Conservation (phyloP, 2,797 vertebrate genomes). For the Nasua narica region DNA sequence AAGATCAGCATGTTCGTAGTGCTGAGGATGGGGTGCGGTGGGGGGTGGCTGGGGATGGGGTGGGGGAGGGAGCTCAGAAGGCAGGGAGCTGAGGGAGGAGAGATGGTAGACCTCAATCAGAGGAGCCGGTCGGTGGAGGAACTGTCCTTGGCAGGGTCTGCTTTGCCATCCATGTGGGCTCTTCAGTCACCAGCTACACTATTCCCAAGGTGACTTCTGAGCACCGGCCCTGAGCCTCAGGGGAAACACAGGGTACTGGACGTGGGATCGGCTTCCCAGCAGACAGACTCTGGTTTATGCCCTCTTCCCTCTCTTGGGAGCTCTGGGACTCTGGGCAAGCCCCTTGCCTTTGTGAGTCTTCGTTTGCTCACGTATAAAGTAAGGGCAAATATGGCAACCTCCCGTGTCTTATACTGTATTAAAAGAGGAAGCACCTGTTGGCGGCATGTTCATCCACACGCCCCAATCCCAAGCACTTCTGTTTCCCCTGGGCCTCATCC, state of each 20-base stretch:
- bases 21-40: no score
- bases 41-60: fast-evolving
- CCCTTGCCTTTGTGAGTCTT: neutral
- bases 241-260: neutral
- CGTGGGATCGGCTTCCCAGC: neutral
- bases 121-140: neutral
- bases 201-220: neutral
- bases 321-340: neutral
- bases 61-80: neutral
- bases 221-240: neutral
- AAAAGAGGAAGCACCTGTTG: neutral
- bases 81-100: no score
- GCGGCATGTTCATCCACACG: neutral
- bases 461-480: neutral
- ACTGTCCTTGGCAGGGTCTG: neutral
- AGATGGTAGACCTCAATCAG: neutral
- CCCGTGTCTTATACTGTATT: neutral
- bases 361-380: neutral
- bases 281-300: neutral
- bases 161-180: neutral
- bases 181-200: neutral
- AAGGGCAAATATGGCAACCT: neutral
- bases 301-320: neutral
- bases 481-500: neutral
- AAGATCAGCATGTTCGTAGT: neutral